A percentile compares a stretch with the other conserved stretches of the same genome.
Evolutionary conservation across 2,113 vertebrate genomes (phyloP).

Genomic region (Eulacestoma nigropectus): DNA sequence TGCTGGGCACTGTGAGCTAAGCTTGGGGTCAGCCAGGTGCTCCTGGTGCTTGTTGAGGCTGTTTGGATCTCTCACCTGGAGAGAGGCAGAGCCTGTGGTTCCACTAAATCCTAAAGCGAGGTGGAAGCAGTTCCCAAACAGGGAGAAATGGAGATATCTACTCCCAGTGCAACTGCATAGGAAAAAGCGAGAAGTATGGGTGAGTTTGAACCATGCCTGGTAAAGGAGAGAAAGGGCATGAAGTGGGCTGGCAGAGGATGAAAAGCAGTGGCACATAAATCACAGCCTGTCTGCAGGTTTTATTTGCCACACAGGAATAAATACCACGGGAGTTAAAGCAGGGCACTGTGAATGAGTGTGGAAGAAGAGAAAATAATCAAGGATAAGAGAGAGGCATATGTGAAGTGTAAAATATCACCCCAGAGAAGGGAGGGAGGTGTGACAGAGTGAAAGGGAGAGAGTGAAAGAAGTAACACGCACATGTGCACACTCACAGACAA

Average conservation of each 20-base stretch:
- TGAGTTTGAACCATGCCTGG: neutral
- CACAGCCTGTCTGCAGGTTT: neutral
- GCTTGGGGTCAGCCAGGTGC: neutral
- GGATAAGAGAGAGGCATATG: neutral
- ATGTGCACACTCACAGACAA: neutral
- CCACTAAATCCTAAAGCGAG: neutral
- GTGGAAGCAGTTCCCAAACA: neutral
- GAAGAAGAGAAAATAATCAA: neutral
- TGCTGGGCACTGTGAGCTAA: neutral
- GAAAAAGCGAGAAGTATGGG: fast-evolving
- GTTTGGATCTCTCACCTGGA: neutral
- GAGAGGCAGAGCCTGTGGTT: neutral
- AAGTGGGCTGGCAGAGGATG: neutral
- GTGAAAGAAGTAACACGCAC: neutral
- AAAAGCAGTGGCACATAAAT: neutral
- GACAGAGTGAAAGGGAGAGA: neutral
- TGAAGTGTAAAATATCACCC: neutral
- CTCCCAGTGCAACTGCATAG: neutral
- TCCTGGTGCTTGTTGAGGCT: neutral
- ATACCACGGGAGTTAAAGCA: neutral
- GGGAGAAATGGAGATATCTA: neutral
- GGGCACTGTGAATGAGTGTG: neutral
- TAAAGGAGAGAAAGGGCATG: neutral
- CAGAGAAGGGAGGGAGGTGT: neutral
- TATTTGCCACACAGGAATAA: neutral